These are phyloP conservation scores for Glaucomys volans DNA, from an alignment of 2,113 vertebrate genomes.

Conservation along the genomic window DNA sequence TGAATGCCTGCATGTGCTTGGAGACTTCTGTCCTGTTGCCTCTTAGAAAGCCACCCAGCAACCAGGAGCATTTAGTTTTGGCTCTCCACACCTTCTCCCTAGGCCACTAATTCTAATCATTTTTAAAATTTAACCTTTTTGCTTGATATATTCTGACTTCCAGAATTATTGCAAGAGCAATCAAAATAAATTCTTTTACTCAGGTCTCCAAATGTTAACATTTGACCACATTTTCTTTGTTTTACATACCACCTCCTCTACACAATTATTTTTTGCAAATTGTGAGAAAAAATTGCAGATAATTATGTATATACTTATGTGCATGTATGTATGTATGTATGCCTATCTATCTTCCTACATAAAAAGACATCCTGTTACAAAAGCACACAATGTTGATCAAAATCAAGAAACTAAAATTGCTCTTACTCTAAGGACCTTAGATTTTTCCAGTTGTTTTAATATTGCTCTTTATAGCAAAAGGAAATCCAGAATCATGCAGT, in stretches of 20 bases:
- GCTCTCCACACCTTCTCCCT: background rate
- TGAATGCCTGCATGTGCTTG: background rate
- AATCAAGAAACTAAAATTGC: background rate
- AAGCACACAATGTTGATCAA: background rate
- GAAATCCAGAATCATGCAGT: background rate
- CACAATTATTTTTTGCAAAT: slow-evolving; percentile 14
- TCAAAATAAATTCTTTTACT: slow-evolving; percentile 7
- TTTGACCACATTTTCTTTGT: slow-evolving; percentile 9
- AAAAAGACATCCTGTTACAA: background rate
- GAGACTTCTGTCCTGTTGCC: background rate
- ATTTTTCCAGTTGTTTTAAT: background rate
- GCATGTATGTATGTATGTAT: too few species aligned
- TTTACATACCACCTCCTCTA: background rate
- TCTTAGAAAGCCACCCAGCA: background rate
- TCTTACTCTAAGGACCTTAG: background rate
- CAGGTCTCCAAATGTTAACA: background rate
- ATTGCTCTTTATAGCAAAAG: background rate
- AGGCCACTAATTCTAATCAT: background rate
- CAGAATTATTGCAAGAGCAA: background rate
- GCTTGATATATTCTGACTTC: slow-evolving; percentile 15
- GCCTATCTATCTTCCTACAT: background rate
- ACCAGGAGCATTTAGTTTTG: background rate
- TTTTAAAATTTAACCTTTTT: slow-evolving; percentile 30
- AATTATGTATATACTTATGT: too few species aligned
- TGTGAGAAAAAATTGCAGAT: background rate